Conservation (phyloP, 2,888 invertebrate genomes). For the Tachystola acroxantha region DNA sequence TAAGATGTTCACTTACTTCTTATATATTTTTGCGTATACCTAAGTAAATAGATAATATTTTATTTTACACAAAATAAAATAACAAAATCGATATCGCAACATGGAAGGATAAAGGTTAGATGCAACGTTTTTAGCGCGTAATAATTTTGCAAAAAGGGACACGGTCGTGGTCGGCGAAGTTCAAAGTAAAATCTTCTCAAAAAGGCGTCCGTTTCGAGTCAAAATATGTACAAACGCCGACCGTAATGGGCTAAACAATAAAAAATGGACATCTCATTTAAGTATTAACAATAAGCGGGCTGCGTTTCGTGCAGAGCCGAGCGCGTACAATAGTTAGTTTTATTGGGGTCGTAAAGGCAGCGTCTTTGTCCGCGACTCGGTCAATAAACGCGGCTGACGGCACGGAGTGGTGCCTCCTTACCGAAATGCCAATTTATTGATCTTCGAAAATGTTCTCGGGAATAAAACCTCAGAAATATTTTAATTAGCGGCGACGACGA, state of each 20-base stretch:
- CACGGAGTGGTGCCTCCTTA: not conserved
- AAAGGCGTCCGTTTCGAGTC: constrained; percentile 50
- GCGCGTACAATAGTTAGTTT: constrained; percentile 60
- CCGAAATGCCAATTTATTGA: constrained; percentile 9
- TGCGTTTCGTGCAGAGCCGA: constrained; percentile 56
- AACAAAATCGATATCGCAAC: not conserved
- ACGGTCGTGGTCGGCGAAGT: constrained; percentile 45
- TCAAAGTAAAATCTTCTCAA: constrained; percentile 43
- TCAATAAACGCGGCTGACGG: constrained; percentile 47
- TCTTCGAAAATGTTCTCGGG: not conserved
- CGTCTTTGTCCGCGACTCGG: constrained; percentile 62
- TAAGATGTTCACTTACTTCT: no score
- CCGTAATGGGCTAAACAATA: constrained; percentile 64
- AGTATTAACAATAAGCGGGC: constrained; percentile 64
- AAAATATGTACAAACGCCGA: constrained; percentile 72
- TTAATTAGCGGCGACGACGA: not conserved
- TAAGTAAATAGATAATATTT: no score
- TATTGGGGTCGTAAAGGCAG: constrained; percentile 61
- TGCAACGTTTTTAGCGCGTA: constrained; percentile 57
- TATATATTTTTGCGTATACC: no score
- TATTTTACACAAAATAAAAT: not conserved
- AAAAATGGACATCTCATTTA: constrained; percentile 76
- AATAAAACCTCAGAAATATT: constrained; percentile 3
- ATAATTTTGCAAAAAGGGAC: constrained; percentile 49
- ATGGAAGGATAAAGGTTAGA: not conserved